A percentile compares a stretch with the other conserved stretches of the same genome.
Conservation (phyloP, 2,797 vertebrate genomes). For the Sardinella longiceps region DNA sequence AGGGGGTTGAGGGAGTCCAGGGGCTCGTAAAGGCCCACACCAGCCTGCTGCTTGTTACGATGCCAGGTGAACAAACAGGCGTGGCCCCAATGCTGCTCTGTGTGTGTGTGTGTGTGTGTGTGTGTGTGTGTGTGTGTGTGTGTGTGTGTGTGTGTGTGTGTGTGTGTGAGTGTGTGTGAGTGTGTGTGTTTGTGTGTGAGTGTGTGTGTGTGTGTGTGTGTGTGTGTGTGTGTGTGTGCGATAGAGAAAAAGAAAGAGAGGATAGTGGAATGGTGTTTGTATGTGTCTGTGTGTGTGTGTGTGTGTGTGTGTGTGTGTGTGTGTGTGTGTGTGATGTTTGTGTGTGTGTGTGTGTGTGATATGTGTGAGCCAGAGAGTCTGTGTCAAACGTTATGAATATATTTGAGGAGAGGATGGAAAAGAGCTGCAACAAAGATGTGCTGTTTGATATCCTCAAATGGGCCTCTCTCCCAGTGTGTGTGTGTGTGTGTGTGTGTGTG, state of each 20-base stretch:
- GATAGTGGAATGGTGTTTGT: too few relatives aligned
- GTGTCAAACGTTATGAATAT: too few relatives aligned
- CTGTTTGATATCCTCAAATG: too few relatives aligned
- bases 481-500: too few relatives aligned
- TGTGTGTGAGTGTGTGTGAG: neutral
- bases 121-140: neutral
- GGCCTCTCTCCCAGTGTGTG: too few relatives aligned
- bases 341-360: neutral
- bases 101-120: neutral
- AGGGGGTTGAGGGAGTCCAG: neutral
- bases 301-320: neutral
- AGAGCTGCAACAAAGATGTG: too few relatives aligned
- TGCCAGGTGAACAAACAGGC: conserved; percentile 1
- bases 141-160: neutral
- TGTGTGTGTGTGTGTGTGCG: too few relatives aligned
- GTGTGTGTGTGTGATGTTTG: neutral
- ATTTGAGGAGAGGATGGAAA: too few relatives aligned
- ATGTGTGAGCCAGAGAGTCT: too few relatives aligned
- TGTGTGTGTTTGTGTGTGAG: neutral
- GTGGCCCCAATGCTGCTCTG: neutral
- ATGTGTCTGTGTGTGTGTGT: neutral
- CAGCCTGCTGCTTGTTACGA: conserved; percentile 11
- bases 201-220: neutral
- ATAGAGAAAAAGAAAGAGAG: too few relatives aligned
- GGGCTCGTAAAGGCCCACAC: neutral